Base-by-base conservation (phyloP, 2,797 vertebrate species). In the Hybognathus amarus region DNA sequence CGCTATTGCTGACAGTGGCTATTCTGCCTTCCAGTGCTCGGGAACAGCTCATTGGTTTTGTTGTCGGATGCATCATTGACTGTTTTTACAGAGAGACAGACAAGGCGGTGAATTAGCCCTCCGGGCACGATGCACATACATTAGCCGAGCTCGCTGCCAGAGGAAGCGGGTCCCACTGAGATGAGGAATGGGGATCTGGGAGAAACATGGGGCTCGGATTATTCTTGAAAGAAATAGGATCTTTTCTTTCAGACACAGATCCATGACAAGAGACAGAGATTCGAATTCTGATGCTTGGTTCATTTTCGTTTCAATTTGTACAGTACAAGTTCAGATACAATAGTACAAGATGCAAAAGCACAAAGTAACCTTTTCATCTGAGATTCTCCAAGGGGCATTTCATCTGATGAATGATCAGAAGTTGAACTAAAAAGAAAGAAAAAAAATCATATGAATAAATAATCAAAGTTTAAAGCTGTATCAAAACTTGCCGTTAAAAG, bases 31-130 rank as follows among this genome's bases (percentile, higher is more conserved):
- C 40, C 79, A 67, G 74, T 75, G 70, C 84, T 82, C 33, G 54
- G 76, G 74, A 85, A 84, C 83, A 85, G 81, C 87, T 87, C 89
- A 83, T 85, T 87, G 88, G 75, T 79, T 83, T 83, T 71, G 74
- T 82, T 83, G 78, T 83, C 83, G 82, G 80, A 84, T 38, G 84
- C 82, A 75, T 81, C 80, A 75, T 82, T 86, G 89, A 78, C 82
- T 85, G 73, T 86, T 87, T 87, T 90, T 82, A 86, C 68, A 61
- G 78, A 87, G 85, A 36, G 40, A 54, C 80, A 79, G 85, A 83
- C 79, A 47, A 79, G 64, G 83, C 12, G n/a, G 40, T 4, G 86
- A 85, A 85, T 89, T 84, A 86, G 79, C 80, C 88, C 79, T 84
- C 69, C 42, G 71, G 74, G 79, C 77, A 30, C 10, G 68, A 82